These are phyloP conservation scores for Phataginus tetradactyla DNA, from an alignment of 2,797 vertebrate genomes.

Conservation along the genomic window DNA sequence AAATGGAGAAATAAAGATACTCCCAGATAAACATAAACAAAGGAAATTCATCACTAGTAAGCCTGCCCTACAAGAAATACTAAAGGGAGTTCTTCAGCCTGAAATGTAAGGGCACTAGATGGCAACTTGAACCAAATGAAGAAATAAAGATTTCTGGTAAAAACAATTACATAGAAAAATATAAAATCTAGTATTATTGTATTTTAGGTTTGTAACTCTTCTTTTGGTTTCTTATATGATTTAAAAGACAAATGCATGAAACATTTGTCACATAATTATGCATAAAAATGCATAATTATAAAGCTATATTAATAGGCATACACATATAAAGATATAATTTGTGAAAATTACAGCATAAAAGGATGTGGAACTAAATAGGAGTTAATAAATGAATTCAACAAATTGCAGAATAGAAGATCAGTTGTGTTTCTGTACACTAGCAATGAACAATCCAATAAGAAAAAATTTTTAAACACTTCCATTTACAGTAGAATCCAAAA, in stretches of 20 bases:
- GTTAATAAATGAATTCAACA: not conserved
- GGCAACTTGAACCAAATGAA: not conserved
- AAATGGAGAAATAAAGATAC: not conserved
- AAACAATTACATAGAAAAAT: not conserved
- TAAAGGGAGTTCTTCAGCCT: not conserved
- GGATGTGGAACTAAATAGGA: not conserved
- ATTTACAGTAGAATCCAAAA: not conserved
- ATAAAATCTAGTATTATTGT: not conserved
- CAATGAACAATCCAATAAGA: not conserved
- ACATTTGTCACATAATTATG: too few relatives aligned
- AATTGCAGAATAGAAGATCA: not conserved
- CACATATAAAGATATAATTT: not conserved
- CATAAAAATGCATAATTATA: not conserved
- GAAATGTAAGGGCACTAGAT: not conserved
- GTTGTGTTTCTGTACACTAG: not conserved
- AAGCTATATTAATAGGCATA: not conserved
- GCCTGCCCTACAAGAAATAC: not conserved
- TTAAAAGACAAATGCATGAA: not conserved
- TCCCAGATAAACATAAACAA: not conserved
- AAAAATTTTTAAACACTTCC: not conserved
- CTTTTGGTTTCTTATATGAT: not conserved
- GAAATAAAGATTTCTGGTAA: not conserved
- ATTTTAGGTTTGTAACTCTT: not conserved
- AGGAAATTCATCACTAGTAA: not conserved
- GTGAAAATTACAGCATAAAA: not conserved